A percentile compares a stretch with the other conserved stretches of the same genome.
Conservation (phyloP, 2,113 vertebrate genomes). For the Malurus melanocephalus region DNA sequence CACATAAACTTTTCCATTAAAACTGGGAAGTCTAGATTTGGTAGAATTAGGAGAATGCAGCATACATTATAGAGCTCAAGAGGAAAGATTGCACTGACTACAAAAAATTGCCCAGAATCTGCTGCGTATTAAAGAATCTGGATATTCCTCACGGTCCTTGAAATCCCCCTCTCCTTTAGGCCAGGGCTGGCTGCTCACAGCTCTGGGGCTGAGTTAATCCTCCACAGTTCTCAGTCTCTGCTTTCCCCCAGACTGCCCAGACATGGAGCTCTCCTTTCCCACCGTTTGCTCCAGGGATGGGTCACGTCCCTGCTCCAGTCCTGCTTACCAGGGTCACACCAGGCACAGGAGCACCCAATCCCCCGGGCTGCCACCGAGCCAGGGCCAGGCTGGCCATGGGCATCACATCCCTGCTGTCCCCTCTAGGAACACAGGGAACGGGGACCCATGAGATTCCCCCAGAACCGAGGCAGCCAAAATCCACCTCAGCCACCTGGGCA, state of each 20-base stretch:
- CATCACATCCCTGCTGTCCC: neutral
- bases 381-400: neutral
- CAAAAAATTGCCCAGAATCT: neutral
- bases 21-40: neutral
- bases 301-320: neutral
- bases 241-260: neutral
- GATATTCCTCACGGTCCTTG: neutral
- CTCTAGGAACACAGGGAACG: neutral
- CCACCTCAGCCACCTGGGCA: neutral
- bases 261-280: neutral
- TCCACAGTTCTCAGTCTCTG: neutral
- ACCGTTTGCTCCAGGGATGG: accelerated
- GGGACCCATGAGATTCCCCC: neutral
- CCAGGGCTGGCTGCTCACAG: neutral
- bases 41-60: neutral
- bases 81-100: neutral
- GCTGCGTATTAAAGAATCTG: neutral
- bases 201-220: neutral
- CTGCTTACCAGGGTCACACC: neutral
- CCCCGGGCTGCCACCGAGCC: neutral
- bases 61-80: neutral
- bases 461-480: neutral
- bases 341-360: neutral
- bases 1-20: neutral
- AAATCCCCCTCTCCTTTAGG: neutral